phyloP scores from a whole-genome alignment of 2,113 vertebrate species.

The Canis aureus region DNA sequence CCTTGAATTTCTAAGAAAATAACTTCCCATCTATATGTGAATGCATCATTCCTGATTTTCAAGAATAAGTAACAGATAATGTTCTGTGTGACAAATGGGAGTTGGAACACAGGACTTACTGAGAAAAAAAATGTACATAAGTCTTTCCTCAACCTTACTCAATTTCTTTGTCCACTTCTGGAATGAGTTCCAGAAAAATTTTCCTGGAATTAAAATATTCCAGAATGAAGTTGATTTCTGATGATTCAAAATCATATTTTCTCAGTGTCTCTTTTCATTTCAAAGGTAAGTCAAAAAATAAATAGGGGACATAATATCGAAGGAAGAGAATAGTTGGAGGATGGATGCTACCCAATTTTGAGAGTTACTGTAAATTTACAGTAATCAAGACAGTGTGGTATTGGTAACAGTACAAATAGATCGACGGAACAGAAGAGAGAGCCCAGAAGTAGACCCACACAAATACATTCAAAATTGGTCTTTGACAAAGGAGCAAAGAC shows the following conservation, averaged over 20 bases:
- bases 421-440: not conserved
- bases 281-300: not conserved
- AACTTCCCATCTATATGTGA: slow-evolving; percentile 47
- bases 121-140: not conserved
- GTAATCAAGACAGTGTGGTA: not conserved
- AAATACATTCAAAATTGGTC: not conserved
- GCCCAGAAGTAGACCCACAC: not conserved
- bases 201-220: slow-evolving; percentile 43
- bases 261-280: not conserved
- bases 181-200: not conserved
- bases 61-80: slow-evolving; percentile 43
- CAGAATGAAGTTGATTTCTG: slow-evolving; percentile 13
- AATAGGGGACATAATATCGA: not conserved
- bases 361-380: not conserved
- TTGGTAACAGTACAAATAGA: not conserved
- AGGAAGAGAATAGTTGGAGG: not conserved
- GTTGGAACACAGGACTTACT: not conserved
- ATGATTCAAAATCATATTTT: not conserved
- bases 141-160: not conserved
- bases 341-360: not conserved
- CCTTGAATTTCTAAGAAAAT: slow-evolving; percentile 78
- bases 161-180: slow-evolving; percentile 21
- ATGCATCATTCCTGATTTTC: slow-evolving; percentile 44
- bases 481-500: not conserved
- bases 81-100: not conserved